These are phyloP conservation scores for Heliconius melpomene DNA, from an alignment of 1,140 invertebrate genomes.

Conservation along the genomic window DNA sequence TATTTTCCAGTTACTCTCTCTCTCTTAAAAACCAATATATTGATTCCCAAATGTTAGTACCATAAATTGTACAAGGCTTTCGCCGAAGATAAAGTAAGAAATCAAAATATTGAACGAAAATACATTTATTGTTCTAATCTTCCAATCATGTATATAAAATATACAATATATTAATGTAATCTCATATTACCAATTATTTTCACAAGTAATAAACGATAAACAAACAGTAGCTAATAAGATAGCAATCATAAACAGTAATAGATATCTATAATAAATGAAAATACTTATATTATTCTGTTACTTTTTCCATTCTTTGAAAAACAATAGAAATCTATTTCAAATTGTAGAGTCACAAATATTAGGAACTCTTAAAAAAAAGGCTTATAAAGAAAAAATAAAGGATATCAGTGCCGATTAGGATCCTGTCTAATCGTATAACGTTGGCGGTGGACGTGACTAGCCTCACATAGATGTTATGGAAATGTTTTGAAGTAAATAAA, in stretches of 20 bases:
- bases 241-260: constrained; percentile 28
- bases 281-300: background rate
- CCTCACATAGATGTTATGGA: background rate
- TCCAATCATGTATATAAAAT: background rate
- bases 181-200: constrained; percentile 29
- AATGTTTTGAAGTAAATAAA: background rate
- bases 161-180: constrained; percentile 12
- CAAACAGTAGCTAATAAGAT: constrained; percentile 23
- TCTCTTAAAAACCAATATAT: background rate
- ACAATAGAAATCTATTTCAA: background rate
- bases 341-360: background rate
- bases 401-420: background rate
- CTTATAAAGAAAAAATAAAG: background rate
- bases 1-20: background rate
- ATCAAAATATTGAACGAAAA: background rate
- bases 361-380: background rate
- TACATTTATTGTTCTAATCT: background rate
- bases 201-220: constrained; percentile 26
- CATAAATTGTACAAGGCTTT: background rate
- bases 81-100: background rate
- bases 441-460: constrained; percentile 5
- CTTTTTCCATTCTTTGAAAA: background rate
- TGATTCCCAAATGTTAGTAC: background rate
- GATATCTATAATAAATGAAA: background rate
- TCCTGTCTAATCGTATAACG: background rate